Evolutionary conservation across 2,888 invertebrate genomes (phyloP).

Genomic region (Cremastobaeus sp.): DNA sequence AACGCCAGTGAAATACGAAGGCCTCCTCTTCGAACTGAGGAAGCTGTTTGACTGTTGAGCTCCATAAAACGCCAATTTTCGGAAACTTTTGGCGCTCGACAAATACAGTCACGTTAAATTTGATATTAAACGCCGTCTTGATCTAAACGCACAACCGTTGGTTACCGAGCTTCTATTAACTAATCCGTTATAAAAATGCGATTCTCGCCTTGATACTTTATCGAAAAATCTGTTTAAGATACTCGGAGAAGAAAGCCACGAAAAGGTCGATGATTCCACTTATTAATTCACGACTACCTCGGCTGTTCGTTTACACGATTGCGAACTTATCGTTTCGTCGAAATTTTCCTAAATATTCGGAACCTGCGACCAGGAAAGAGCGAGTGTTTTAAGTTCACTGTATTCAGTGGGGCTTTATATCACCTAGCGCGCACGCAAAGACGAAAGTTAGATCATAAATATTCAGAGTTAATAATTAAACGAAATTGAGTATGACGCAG

Average conservation of each 20-base stretch:
- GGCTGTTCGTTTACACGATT: slow-evolving; percentile 43
- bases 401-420: slow-evolving; percentile 50
- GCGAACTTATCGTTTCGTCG: slow-evolving; percentile 30
- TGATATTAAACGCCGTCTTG: too few relatives aligned
- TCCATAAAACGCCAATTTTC: slow-evolving; percentile 55
- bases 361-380: slow-evolving; percentile 43
- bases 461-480: slow-evolving; percentile 42
- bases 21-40: slow-evolving; percentile 46
- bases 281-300: slow-evolving; percentile 44
- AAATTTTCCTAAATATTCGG: slow-evolving; percentile 48
- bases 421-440: slow-evolving; percentile 43
- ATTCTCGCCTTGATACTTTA: too few relatives aligned
- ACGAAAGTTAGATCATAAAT: slow-evolving; percentile 49
- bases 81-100: slow-evolving; percentile 5
- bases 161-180: too few relatives aligned
- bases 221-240: too few relatives aligned
- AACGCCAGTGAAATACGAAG: slow-evolving; percentile 48
- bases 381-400: slow-evolving; percentile 36
- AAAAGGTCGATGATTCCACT: neutral
- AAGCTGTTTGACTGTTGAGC: slow-evolving; percentile 36
- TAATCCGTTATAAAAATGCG: too few relatives aligned
- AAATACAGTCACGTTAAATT: neutral
- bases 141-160: too few relatives aligned
- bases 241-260: too few relatives aligned
- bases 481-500: slow-evolving; percentile 38